phyloP scores from a whole-genome alignment of 2,888 invertebrate species.

The Teleiodes luculella region DNA sequence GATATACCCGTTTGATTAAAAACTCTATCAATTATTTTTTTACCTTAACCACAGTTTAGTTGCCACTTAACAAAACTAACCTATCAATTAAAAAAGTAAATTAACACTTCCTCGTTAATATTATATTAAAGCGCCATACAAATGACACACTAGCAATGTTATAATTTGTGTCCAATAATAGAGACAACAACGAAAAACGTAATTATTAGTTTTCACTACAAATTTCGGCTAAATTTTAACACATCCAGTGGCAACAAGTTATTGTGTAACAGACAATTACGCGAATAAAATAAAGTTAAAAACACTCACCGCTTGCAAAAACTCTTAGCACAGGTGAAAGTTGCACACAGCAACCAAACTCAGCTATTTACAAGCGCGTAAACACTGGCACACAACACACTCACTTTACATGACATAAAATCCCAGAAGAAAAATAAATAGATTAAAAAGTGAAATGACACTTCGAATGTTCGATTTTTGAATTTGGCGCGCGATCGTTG shows the following conservation, averaged over 20 bases:
- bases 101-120: conserved; percentile 1
- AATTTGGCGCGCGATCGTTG: conserved; percentile 48
- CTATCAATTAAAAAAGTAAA: too few species aligned
- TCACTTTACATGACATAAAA: conserved; percentile 41
- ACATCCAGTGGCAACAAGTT: conserved; percentile 35
- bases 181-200: not conserved
- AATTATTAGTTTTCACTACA: not conserved
- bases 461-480: conserved; percentile 35
- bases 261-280: conserved; percentile 59
- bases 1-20: too few species aligned
- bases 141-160: not conserved
- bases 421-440: conserved; percentile 5
- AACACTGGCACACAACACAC: conserved; percentile 64
- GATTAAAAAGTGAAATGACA: not conserved
- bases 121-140: conserved; percentile 2
- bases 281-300: conserved; percentile 57
- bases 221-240: conserved; percentile 31
- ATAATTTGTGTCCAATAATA: not conserved
- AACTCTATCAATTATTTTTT: too few species aligned
- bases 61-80: not conserved
- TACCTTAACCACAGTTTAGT: not conserved
- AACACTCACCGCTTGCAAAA: conserved; percentile 71
- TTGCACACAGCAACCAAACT: conserved; percentile 32
- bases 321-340: conserved; percentile 55
- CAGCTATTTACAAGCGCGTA: conserved; percentile 40